Evolutionary conservation across 2,888 invertebrate species (phyloP).

Genomic region (Clostera curtula): DNA sequence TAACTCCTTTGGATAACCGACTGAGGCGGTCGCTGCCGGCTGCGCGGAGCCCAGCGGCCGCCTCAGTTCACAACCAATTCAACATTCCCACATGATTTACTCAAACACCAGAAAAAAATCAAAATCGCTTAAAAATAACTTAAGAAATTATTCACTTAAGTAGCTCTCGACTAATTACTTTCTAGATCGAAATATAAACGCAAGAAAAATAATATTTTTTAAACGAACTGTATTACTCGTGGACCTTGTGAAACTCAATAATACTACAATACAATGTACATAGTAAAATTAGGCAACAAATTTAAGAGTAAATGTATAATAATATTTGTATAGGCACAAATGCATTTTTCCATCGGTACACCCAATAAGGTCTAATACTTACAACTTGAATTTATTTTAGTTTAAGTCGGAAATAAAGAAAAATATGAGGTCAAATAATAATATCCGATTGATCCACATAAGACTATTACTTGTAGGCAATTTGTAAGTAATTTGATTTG

Average conservation of each 20-base stretch:
- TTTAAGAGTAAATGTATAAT: too few species aligned
- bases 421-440: too few species aligned
- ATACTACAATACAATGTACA: background rate
- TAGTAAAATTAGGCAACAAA: background rate
- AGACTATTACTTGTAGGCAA: too few species aligned
- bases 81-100: constrained; percentile 25
- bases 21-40: too few species aligned
- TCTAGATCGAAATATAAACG: too few species aligned
- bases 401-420: too few species aligned
- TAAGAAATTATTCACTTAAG: constrained; percentile 12
- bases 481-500: too few species aligned
- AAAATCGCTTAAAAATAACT: constrained; percentile 24
- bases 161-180: constrained; percentile 1
- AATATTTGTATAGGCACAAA: too few species aligned
- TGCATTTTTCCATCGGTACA: too few species aligned
- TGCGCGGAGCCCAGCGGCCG: constrained; percentile 2
- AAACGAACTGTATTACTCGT: constrained; percentile 2
- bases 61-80: constrained; percentile 11
- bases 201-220: background rate
- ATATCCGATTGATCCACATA: too few species aligned
- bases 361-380: too few species aligned
- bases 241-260: constrained; percentile 1
- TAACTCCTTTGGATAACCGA: constrained; percentile 5
- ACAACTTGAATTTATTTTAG: too few species aligned
- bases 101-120: constrained; percentile 16